A percentile compares a stretch with the other conserved stretches of the same genome.
Evolutionary conservation across 2,797 vertebrate genomes (phyloP).

Genomic region (Cynopterus sphinx): DNA sequence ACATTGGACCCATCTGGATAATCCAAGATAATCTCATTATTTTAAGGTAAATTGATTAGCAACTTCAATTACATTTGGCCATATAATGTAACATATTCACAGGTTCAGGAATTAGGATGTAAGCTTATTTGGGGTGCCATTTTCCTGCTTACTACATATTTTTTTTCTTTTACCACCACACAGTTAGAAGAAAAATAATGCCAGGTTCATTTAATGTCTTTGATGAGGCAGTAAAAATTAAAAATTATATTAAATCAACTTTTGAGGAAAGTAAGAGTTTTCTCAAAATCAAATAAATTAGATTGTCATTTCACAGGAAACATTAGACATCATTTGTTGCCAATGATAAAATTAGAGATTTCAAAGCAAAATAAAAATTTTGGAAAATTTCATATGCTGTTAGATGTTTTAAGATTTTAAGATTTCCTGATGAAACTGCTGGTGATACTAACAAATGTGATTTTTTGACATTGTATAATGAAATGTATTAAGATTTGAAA

Average conservation of each 20-base stretch:
- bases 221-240: background rate
- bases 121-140: background rate
- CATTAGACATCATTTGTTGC: background rate
- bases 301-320: background rate
- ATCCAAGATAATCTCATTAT: background rate
- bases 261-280: background rate
- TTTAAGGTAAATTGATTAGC: background rate
- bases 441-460: background rate
- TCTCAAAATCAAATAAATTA: background rate
- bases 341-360: background rate
- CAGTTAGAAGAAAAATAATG: background rate
- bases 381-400: background rate
- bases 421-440: background rate
- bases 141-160: background rate
- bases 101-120: background rate
- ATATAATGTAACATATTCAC: background rate
- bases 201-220: background rate
- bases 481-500: background rate
- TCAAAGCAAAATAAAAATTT: constrained; percentile 33
- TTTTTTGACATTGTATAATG: background rate
- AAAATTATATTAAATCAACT: background rate
- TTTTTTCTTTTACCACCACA: background rate
- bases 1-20: background rate
- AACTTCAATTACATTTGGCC: background rate
- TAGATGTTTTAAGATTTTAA: background rate